These are phyloP conservation scores for Galerucella nymphaeae DNA, from an alignment of 2,888 invertebrate species.

Conservation along the genomic window DNA sequence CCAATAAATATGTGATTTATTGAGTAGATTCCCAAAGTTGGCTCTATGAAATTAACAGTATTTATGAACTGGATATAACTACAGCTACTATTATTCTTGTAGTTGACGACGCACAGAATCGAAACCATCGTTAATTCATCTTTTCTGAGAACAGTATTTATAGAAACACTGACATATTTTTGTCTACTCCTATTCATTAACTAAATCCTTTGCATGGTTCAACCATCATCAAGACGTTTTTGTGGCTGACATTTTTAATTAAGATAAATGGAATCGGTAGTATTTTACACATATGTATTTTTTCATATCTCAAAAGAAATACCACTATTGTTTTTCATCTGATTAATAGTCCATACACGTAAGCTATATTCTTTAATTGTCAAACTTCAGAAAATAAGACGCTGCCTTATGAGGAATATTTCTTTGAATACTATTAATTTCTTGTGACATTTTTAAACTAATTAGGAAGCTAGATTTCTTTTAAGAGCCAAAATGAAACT, in stretches of 20 bases:
- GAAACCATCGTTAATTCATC: not conserved
- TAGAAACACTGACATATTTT: constrained; percentile 9
- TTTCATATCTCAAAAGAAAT: not conserved
- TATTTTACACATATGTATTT: constrained; percentile 8
- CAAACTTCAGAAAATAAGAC: no score
- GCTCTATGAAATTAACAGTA: no score
- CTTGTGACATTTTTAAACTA: no score
- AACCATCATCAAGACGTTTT: constrained; percentile 19
- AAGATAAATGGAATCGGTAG: constrained; percentile 23
- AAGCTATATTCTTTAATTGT: not conserved
- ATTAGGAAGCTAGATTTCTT: no score
- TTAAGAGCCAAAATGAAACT: no score
- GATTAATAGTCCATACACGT: constrained; percentile 24
- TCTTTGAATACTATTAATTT: no score
- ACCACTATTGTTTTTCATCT: constrained; percentile 11
- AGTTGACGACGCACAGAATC: no score
- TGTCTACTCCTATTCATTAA: constrained; percentile 24
- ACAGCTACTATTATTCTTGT: no score
- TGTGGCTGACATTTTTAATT: constrained; percentile 23
- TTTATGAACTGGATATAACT: no score
- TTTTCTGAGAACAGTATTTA: constrained; percentile 19
- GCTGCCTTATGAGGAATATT: no score
- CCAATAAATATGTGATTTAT: no score
- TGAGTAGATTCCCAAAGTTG: no score
- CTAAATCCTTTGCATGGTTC: constrained; percentile 5